A percentile compares a stretch with the other conserved stretches of the same genome.
phyloP scores from a whole-genome alignment of 2,888 invertebrate genomes.

The Ganaspis brasiliensis region DNA sequence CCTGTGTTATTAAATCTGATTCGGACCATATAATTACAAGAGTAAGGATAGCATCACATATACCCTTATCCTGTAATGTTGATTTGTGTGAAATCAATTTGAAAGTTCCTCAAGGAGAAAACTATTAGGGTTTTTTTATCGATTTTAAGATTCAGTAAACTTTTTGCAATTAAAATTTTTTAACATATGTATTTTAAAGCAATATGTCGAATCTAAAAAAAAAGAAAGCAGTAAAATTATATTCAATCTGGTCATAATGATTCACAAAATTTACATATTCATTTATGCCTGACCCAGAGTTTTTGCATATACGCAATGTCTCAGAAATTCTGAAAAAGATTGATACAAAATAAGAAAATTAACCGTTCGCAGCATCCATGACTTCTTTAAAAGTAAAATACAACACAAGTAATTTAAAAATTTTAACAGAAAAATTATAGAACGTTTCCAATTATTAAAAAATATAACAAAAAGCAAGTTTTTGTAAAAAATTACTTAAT shows the following conservation, averaged over 20 bases:
- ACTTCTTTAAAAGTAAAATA: too few species aligned
- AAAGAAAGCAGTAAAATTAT: background rate
- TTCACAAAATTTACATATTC: background rate
- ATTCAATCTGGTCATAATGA: background rate
- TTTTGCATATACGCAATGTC: too few species aligned
- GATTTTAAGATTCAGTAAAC: constrained; percentile 7
- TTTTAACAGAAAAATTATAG: too few species aligned
- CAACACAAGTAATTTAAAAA: too few species aligned
- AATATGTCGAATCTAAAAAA: background rate
- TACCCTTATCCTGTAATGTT: background rate
- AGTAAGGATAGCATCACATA: constrained; percentile 16
- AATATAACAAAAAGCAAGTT: too few species aligned
- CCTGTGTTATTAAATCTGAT: constrained; percentile 10
- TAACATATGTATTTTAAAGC: background rate
- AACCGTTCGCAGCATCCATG: too few species aligned
- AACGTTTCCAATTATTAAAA: too few species aligned
- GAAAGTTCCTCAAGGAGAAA: constrained; percentile 30
- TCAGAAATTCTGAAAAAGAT: too few species aligned
- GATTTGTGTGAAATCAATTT: constrained; percentile 30
- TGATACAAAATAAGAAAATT: too few species aligned
- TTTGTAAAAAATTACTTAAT: background rate
- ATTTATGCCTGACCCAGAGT: background rate
- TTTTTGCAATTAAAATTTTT: background rate
- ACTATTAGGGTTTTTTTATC: constrained; percentile 8
- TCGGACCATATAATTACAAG: constrained; percentile 5